Evolutionary conservation across 2,888 invertebrate species (phyloP), one percentile per base, ranked within the genome.

Genomic region (Synergus japonicus): DNA sequence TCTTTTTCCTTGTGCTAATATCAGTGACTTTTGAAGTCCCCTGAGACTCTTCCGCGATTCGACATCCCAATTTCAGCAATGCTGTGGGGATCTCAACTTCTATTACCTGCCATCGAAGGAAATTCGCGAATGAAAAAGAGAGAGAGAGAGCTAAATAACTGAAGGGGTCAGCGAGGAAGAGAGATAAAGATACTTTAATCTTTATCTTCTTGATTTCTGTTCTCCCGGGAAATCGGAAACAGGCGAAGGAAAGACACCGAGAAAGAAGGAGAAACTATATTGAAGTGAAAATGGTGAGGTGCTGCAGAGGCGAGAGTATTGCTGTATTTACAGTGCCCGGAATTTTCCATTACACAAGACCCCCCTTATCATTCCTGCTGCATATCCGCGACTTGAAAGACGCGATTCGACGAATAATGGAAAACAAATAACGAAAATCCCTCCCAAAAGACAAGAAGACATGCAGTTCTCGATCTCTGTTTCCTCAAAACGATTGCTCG

Each of bases 321-420:
- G 79, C 77, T 82, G 83, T 84, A 83, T 82, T 83, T 83, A 83
- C 84, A 83, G 79, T 83, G 65, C 78, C 78, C 78, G 82, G 83
- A 87, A 86, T 88, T 88, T 87, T 86, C 86, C 85, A 87, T 88
- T 87, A 86, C 82, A 85, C 82, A 86, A 83, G 84, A 86, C 78
- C 78, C 80, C 82, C 87, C 87, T 88, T 88, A 88, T 88, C 88
- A 86, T 88, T 84, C 83, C 82, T 78, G 83, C 86, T 82, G 85
- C 37, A 73, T 54, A 54, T 37, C 29, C 49, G 60, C 5, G 49
- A 69, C 29, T 29, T 69, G 49, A 46, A 10, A 73, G 41, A 73
- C 73, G 37, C 73, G 54, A 73, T 54, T 54, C 37, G n/a, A 49
- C 8, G 69, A 49, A 69, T 69, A 49, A 69, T 49, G 69, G 69